Conservation (phyloP, 2,888 invertebrate genomes). For the Ophion obscuratus region DNA sequence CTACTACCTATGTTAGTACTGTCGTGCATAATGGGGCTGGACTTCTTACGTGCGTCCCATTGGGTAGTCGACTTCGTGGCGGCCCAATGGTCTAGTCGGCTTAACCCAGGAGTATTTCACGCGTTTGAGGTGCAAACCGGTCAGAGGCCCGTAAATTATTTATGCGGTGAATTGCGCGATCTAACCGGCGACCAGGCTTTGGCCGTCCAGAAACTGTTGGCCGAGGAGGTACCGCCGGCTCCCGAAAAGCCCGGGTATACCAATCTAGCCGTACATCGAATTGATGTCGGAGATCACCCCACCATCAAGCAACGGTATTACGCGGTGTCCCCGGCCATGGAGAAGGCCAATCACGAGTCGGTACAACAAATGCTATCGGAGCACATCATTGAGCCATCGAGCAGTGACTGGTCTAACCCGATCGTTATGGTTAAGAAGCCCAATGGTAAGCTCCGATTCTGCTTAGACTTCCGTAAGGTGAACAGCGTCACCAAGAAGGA, state of each 20-base stretch:
- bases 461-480: slow-evolving; percentile 39
- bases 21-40: slow-evolving; percentile 19
- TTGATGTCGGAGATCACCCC: slow-evolving; percentile 27
- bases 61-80: slow-evolving; percentile 32
- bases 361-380: slow-evolving; percentile 19
- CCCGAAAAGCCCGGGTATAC: neutral
- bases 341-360: slow-evolving; percentile 2
- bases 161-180: neutral
- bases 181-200: neutral
- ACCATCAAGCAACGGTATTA: slow-evolving; percentile 13
- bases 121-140: neutral
- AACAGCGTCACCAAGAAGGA: slow-evolving; percentile 72
- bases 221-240: neutral
- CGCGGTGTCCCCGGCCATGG: slow-evolving; percentile 2
- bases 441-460: slow-evolving; percentile 2
- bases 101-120: neutral
- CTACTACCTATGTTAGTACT: neutral
- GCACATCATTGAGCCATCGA: slow-evolving; percentile 12
- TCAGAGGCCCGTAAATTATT: too few relatives aligned
- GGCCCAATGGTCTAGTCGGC: slow-evolving; percentile 18
- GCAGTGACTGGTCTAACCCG: slow-evolving; percentile 15
- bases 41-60: slow-evolving; percentile 3
- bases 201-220: neutral
- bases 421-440: slow-evolving; percentile 38
- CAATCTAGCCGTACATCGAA: neutral